Evolutionary conservation across 2,888 invertebrate species (phyloP).

Genomic region (Sminthurinus aureus): DNA sequence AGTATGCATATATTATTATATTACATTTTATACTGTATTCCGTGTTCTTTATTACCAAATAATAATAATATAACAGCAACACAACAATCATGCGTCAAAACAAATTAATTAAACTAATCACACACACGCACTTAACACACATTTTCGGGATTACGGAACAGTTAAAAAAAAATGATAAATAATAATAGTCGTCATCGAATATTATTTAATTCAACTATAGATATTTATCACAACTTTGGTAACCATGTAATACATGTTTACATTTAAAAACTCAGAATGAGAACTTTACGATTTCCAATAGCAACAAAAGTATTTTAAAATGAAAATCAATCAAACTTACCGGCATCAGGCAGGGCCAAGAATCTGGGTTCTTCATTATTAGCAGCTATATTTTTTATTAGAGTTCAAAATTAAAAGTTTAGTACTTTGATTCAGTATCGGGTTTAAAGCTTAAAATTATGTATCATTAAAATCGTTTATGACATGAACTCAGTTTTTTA

Average conservation of each 20-base stretch:
- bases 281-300: no score
- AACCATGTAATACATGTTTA: no score
- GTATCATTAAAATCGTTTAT: no score
- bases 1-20: no score
- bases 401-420: no score
- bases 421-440: no score
- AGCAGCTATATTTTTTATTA: slow-evolving; percentile 21
- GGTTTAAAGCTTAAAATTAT: no score
- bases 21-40: no score
- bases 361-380: slow-evolving; percentile 52
- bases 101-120: slow-evolving; percentile 18
- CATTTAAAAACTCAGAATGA: no score
- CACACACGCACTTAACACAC: not conserved
- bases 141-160: not conserved
- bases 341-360: slow-evolving; percentile 55
- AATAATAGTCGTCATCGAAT: not conserved
- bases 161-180: no score
- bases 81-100: not conserved
- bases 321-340: slow-evolving; percentile 40
- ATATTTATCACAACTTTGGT: not conserved
- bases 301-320: not conserved
- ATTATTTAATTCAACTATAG: not conserved
- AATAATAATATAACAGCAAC: not conserved
- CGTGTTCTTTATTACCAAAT: no score
- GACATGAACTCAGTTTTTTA: no score